Evolutionary conservation across 2,797 vertebrate species (phyloP).

Genomic region (Iguana delicatissima): DNA sequence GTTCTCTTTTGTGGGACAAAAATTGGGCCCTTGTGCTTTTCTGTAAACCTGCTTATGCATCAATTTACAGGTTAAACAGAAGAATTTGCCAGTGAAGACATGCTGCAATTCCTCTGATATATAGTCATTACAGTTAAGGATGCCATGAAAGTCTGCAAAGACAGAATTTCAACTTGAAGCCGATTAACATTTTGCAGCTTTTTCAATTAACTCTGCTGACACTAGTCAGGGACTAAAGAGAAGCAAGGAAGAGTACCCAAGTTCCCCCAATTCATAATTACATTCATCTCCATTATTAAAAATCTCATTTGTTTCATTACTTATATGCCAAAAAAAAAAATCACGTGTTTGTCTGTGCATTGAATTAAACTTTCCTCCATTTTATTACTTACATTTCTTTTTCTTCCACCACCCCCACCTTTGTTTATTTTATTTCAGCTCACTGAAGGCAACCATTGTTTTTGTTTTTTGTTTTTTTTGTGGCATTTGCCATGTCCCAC

Average conservation of each 20-base stretch:
- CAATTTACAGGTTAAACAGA: conserved; percentile 29
- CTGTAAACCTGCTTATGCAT: conserved; percentile 21
- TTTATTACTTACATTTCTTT: neutral
- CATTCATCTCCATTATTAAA: neutral
- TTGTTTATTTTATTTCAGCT: neutral
- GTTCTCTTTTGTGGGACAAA: conserved; percentile 23
- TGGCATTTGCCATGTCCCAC: neutral
- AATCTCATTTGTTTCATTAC: neutral
- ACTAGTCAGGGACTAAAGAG: neutral
- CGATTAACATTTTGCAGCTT: conserved; percentile 22
- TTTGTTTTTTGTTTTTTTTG: no score
- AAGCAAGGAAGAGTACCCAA: neutral
- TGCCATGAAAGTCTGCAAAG: conserved; percentile 21
- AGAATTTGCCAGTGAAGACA: conserved; percentile 16
- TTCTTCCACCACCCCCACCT: neutral
- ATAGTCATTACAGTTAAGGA: conserved; percentile 16
- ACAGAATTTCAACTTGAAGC: conserved; percentile 20
- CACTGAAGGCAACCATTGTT: neutral
- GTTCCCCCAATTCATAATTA: neutral
- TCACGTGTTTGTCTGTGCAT: neutral
- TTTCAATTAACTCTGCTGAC: conserved; percentile 26
- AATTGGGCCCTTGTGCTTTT: conserved; percentile 18
- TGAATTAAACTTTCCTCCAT: neutral
- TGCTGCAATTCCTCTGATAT: conserved; percentile 28
- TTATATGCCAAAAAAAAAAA: neutral